These are phyloP conservation scores for Trichonephila clavipes DNA, from an alignment of 1,140 invertebrate genomes.

Conservation along the genomic window DNA sequence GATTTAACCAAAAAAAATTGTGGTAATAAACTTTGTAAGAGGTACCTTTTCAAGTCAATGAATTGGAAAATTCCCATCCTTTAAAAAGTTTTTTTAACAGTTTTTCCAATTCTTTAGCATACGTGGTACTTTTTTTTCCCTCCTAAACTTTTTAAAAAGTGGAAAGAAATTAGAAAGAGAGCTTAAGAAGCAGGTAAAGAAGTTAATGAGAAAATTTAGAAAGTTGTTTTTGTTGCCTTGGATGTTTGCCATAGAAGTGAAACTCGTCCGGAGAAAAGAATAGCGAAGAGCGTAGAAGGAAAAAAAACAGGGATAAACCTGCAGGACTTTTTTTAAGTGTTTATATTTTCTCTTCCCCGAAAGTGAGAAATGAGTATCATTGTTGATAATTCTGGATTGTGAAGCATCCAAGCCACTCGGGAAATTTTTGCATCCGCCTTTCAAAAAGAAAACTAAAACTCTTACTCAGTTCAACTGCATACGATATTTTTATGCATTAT, in stretches of 20 bases:
- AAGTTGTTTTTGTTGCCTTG: conserved; percentile 16
- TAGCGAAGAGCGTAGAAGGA: neutral
- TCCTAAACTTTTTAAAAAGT: too few relatives aligned
- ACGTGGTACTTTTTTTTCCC: too few relatives aligned
- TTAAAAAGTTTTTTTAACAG: too few relatives aligned
- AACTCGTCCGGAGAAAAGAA: neutral
- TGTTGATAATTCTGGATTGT: neutral
- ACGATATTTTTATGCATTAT: too few relatives aligned
- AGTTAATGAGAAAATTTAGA: conserved; percentile 66
- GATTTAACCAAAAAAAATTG: neutral
- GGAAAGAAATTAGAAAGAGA: neutral
- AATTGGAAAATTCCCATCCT: too few relatives aligned
- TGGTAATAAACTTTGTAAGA: neutral
- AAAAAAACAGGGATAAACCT: conserved; percentile 6
- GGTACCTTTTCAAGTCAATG: too few relatives aligned
- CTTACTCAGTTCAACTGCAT: neutral
- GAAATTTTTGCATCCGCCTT: conserved; percentile 12
- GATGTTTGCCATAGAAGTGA: neutral
- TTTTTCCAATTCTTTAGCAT: too few relatives aligned
- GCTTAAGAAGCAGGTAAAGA: neutral
- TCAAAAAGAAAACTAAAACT: conserved; percentile 22
- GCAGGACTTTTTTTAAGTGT: neutral
- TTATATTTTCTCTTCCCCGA: neutral
- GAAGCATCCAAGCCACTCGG: neutral
- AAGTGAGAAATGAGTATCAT: conserved; percentile 33